Conservation (phyloP, 2,888 invertebrate genomes). For the Hedya salicella region DNA sequence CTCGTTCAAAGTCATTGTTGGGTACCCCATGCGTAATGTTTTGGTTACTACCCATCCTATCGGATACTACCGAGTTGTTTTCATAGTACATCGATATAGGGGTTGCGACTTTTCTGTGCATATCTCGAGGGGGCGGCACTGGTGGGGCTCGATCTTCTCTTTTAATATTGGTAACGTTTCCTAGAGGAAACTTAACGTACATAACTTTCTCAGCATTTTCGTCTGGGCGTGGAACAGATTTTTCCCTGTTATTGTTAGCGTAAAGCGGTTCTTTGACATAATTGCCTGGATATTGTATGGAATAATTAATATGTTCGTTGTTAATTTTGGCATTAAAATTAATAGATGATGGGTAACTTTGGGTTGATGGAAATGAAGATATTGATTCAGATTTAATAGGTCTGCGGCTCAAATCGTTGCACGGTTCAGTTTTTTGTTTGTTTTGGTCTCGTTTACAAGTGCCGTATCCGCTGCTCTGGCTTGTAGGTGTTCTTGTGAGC, state of each 20-base stretch:
- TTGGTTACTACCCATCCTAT: slow-evolving; percentile 64
- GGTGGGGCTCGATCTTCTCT: slow-evolving; percentile 86
- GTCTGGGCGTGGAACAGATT: slow-evolving; percentile 68
- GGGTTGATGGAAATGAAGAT: slow-evolving; percentile 82
- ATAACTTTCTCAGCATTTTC: slow-evolving; percentile 76
- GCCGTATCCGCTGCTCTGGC: slow-evolving; percentile 80
- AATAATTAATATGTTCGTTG: slow-evolving; percentile 82
- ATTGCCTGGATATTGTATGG: slow-evolving; percentile 73
- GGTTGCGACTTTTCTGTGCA: slow-evolving; percentile 85
- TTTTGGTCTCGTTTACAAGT: slow-evolving; percentile 79
- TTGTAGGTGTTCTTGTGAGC: slow-evolving; percentile 81
- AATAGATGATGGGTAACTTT: slow-evolving; percentile 82
- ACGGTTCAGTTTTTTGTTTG: slow-evolving; percentile 64
- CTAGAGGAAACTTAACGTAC: slow-evolving; percentile 82
- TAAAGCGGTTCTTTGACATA: slow-evolving; percentile 72
- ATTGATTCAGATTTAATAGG: slow-evolving; percentile 80
- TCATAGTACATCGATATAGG: slow-evolving; percentile 82
- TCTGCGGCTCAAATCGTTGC: slow-evolving; percentile 67
- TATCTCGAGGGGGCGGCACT: slow-evolving; percentile 92
- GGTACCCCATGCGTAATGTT: slow-evolving; percentile 72
- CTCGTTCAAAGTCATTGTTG: slow-evolving; percentile 79
- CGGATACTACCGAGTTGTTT: slow-evolving; percentile 66
- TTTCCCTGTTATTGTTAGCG: slow-evolving; percentile 71
- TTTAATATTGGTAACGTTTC: slow-evolving; percentile 74
- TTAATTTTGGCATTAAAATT: slow-evolving; percentile 84